Conservation (phyloP, 2,797 vertebrate species). For the Leuciscus waleckii region DNA sequence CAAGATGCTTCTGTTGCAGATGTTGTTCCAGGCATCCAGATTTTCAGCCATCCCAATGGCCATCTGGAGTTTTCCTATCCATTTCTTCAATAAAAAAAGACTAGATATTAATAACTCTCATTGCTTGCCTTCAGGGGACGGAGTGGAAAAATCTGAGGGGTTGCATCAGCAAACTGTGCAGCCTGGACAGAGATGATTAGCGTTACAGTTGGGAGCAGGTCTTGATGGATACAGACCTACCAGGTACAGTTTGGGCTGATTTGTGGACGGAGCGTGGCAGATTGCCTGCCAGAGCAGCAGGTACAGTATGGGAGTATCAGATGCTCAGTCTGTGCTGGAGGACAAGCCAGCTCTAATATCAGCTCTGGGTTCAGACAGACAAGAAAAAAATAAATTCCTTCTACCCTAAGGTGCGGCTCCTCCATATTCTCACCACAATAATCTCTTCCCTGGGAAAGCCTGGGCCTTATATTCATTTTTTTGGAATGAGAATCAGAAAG, state of each 20-base stretch:
- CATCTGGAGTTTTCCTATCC: slow-evolving; percentile 70
- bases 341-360: slow-evolving; percentile 66
- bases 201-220: slow-evolving; percentile 31
- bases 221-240: slow-evolving; percentile 43
- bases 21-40: slow-evolving; percentile 74
- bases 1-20: slow-evolving; percentile 67
- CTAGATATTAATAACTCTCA: slow-evolving; percentile 67
- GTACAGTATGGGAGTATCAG: slow-evolving; percentile 52
- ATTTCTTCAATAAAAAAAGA: slow-evolving; percentile 63
- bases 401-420: slow-evolving; percentile 46
- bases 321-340: slow-evolving; percentile 21
- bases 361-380: slow-evolving; percentile 58
- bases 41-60: slow-evolving; percentile 72
- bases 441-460: slow-evolving; percentile 63
- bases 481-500: slow-evolving; percentile 68
- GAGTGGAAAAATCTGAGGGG: slow-evolving; percentile 66
- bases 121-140: slow-evolving; percentile 53
- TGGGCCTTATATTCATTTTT: slow-evolving; percentile 65
- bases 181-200: slow-evolving; percentile 49
- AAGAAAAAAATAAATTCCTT: slow-evolving; percentile 45
- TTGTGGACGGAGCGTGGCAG: slow-evolving; percentile 48
- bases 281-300: slow-evolving; percentile 43
- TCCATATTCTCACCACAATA: slow-evolving; percentile 56
- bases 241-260: slow-evolving; percentile 62
- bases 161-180: slow-evolving; percentile 51